A percentile compares a stretch with the other conserved stretches of the same genome.
phyloP scores from a whole-genome alignment of 2,888 invertebrate species.

The Eupithecia abbreviata region DNA sequence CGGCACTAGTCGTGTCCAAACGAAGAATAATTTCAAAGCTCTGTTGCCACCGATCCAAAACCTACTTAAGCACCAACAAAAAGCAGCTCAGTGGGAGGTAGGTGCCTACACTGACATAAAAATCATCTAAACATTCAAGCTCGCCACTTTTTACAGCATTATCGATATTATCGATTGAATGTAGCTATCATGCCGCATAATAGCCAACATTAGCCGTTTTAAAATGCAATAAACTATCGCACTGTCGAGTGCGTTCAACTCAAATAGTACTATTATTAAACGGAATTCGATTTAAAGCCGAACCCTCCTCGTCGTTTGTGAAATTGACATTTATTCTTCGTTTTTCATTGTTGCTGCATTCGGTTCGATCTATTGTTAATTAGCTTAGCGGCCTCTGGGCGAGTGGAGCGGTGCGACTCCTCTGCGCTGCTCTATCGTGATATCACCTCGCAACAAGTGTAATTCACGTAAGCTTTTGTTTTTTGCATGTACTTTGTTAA shows the following conservation, averaged over 20 bases:
- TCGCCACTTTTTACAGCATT: constrained; percentile 3
- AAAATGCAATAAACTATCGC: constrained; percentile 78
- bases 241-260: constrained; percentile 82
- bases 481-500: constrained; percentile 17
- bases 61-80: not conserved
- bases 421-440: constrained; percentile 42
- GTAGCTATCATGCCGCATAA: constrained; percentile 20
- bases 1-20: not conserved
- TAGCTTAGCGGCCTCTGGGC: constrained; percentile 81
- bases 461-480: constrained; percentile 32
- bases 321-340: constrained; percentile 84
- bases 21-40: not conserved
- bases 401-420: constrained; percentile 48
- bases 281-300: constrained; percentile 83
- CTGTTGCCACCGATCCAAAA: not conserved
- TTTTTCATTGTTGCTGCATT: constrained; percentile 82
- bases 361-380: constrained; percentile 83
- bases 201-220: constrained; percentile 46
- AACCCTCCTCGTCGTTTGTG: constrained; percentile 83
- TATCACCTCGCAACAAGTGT: constrained; percentile 42
- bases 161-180: constrained; percentile 16
- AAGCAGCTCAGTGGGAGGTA: not conserved
- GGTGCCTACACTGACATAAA: not conserved
- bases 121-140: constrained; percentile 7
- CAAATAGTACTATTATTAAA: constrained; percentile 82